Evolutionary conservation across 2,113 vertebrate genomes (phyloP).

Genomic region (Dissostichus mawsoni): DNA sequence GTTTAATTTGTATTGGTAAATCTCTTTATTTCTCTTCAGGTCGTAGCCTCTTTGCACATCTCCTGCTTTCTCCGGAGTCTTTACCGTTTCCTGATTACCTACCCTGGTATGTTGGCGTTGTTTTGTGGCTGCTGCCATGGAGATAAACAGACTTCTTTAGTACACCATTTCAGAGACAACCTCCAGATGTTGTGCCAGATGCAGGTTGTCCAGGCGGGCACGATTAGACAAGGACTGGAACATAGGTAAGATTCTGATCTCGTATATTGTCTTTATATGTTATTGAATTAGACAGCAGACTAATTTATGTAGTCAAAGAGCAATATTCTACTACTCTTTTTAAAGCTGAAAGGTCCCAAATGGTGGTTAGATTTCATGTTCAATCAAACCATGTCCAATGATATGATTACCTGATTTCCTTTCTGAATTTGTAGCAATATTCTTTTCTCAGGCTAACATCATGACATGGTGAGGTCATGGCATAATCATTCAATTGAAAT

Average conservation of each 20-base stretch:
- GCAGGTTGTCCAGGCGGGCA: slow-evolving; percentile 51
- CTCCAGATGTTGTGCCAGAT: slow-evolving; percentile 72
- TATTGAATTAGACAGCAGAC: neutral
- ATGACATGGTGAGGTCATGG: no score
- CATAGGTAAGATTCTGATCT: slow-evolving; percentile 71
- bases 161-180: slow-evolving; percentile 55
- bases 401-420: no score
- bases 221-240: slow-evolving; percentile 58
- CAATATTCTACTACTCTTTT: neutral
- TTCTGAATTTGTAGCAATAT: no score
- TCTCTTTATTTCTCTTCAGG: slow-evolving; percentile 29
- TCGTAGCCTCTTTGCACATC: slow-evolving; percentile 25
- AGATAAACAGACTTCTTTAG: slow-evolving; percentile 65
- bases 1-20: neutral
- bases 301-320: no score
- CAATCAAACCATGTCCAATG: no score
- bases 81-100: slow-evolving; percentile 58
- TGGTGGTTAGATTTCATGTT: no score
- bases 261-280: neutral
- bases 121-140: slow-evolving; percentile 69
- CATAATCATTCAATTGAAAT: no score
- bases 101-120: slow-evolving; percentile 74
- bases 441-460: no score
- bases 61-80: slow-evolving; percentile 20
- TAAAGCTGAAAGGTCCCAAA: neutral